phyloP scores from a whole-genome alignment of 2,797 vertebrate genomes.

The Rhinichthys osculus region DNA sequence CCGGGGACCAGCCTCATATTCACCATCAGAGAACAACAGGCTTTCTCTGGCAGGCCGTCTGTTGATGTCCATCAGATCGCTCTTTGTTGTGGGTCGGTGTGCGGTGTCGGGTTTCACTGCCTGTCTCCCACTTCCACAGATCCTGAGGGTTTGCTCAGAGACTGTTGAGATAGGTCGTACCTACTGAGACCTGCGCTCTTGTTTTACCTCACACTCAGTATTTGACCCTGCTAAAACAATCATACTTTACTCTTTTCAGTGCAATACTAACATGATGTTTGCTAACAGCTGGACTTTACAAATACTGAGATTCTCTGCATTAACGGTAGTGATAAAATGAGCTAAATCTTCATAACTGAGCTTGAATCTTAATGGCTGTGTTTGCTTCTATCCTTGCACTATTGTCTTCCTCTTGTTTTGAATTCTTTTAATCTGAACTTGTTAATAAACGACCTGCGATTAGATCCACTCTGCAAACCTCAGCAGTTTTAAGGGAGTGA shows the following conservation, averaged over 20 bases:
- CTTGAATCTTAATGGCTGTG: background rate
- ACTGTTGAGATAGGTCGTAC: background rate
- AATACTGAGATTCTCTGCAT: background rate
- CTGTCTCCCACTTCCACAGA: constrained; percentile 52
- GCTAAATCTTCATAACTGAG: background rate
- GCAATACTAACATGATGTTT: background rate
- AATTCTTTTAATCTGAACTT: background rate
- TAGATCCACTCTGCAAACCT: background rate
- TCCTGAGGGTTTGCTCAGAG: background rate
- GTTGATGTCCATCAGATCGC: constrained; percentile 21
- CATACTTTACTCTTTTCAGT: background rate
- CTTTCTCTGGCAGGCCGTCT: background rate
- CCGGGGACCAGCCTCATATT: background rate
- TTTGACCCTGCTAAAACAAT: background rate
- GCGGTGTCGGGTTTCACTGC: constrained; percentile 57
- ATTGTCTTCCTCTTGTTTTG: background rate
- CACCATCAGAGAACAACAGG: background rate
- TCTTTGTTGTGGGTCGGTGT: constrained; percentile 52
- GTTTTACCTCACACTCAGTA: background rate
- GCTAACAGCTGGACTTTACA: background rate
- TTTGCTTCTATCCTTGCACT: background rate
- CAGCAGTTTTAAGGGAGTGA: background rate
- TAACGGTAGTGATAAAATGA: background rate
- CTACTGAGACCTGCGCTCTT: background rate
- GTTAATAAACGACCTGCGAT: background rate